Evolutionary conservation across 2,888 invertebrate genomes (phyloP).

Genomic region (Pyrochroa serraticornis): DNA sequence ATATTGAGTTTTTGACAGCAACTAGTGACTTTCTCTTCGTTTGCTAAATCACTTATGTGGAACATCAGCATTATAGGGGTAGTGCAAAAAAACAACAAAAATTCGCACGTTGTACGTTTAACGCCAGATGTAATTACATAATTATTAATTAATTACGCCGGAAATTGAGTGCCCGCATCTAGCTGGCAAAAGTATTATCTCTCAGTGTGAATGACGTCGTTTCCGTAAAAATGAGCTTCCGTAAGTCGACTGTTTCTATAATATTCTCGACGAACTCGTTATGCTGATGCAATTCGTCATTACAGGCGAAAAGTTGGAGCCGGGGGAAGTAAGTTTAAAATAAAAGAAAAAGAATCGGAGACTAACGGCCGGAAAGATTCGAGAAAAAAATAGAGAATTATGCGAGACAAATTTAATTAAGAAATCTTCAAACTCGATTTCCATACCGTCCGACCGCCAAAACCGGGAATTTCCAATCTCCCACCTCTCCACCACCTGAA

Average conservation of each 20-base stretch:
- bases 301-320: slow-evolving; percentile 24
- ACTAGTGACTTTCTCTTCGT: no score
- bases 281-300: slow-evolving; percentile 31
- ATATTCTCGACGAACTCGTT: slow-evolving; percentile 21
- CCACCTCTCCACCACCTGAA: slow-evolving; percentile 18
- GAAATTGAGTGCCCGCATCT: no score
- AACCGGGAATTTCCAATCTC: slow-evolving; percentile 13
- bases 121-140: no score
- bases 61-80: no score
- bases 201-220: no score
- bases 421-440: slow-evolving; percentile 36
- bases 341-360: slow-evolving; percentile 22
- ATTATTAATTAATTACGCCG: no score
- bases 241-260: slow-evolving; percentile 12
- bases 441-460: slow-evolving; percentile 30
- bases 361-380: slow-evolving; percentile 22
- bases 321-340: slow-evolving; percentile 23
- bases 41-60: no score
- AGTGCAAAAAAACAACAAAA: no score
- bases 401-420: slow-evolving; percentile 39
- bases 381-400: slow-evolving; percentile 27
- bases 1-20: no score
- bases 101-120: no score
- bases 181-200: no score
- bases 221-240: no score